Evolutionary conservation across 2,888 invertebrate genomes (phyloP), one percentile per base, ranked within the genome.

Genomic region (Gymnocheta viridis): DNA sequence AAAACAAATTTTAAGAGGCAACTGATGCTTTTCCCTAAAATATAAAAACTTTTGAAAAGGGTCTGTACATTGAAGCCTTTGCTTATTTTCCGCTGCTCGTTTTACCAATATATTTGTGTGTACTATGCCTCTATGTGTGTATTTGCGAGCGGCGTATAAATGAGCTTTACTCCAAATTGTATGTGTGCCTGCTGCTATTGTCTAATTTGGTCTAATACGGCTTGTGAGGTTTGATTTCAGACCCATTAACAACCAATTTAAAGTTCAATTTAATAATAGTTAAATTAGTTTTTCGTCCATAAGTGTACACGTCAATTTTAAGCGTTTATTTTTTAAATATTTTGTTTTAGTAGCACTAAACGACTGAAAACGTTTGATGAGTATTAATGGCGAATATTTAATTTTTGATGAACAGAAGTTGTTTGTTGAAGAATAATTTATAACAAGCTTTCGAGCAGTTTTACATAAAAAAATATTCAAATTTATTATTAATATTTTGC

Each of bases 221-320:
- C 38, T 72, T 56, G 19, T 44, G 29, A 35, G 64, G 12, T 64
- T 44, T 22, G 49, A 66, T 66, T 66, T 19, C 38, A 22, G 22
- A 47, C 56, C 49, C 56, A 49, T 66, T 72, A 22, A 72, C 56
- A 72, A 56, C 19, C 64, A 54, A 64, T 79, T 79, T 79, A 79
- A 47, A 62, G 32, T 54, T 70, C 41, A 56, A 72, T 79, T 64
- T 72, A 72, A 72, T 66, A 56, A 7, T 60, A n/a, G n/a, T 22
- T 38, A 58, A 27, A 67, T 58, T 35, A 24, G 47, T 58, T 51
- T 77, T 35, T 27, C 27, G 24, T 19, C 47, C n/a, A 41, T 35
- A 6, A 44, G 24, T n/a, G n/a, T n/a, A n/a, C n/a, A n/a, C n/a
- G n/a, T n/a, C n/a, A 47, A 22, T 47, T 27, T 41, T 17, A 19